A percentile compares a stretch with the other conserved stretches of the same genome.
These are phyloP conservation scores for Steinernema feltiae DNA, from an alignment of 1,140 invertebrate species.

Conservation along the genomic window DNA sequence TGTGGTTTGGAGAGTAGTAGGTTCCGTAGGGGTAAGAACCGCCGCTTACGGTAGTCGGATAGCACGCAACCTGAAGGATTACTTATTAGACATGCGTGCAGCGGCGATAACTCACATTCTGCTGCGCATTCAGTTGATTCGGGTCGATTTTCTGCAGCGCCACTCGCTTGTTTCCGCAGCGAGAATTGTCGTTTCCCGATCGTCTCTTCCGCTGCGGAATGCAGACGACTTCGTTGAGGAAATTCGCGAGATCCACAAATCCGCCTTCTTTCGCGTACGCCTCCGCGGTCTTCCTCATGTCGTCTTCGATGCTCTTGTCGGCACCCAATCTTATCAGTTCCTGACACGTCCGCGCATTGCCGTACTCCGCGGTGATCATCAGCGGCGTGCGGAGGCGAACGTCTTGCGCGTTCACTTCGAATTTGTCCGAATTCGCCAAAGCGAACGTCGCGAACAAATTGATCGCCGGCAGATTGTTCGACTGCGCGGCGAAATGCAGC, in stretches of 20 bases:
- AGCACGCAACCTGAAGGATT: no score
- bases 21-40: no score
- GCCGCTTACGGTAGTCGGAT: no score
- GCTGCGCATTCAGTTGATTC: no score
- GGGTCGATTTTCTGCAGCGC: no score
- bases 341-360: neutral
- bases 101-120: no score
- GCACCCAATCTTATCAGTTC: neutral
- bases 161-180: no score
- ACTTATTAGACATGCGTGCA: no score
- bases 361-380: neutral
- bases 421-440: neutral
- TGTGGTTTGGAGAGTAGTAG: no score
- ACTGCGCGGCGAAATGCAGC: neutral
- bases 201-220: no score
- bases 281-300: neutral
- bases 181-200: no score
- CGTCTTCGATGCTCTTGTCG: neutral
- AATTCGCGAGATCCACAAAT: neutral
- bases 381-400: neutral
- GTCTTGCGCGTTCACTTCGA: neutral
- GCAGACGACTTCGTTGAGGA: neutral
- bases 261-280: neutral
- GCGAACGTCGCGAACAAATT: neutral
- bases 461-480: neutral